phyloP scores from a whole-genome alignment of 2,888 invertebrate species.

The Agonum fuliginosum region DNA sequence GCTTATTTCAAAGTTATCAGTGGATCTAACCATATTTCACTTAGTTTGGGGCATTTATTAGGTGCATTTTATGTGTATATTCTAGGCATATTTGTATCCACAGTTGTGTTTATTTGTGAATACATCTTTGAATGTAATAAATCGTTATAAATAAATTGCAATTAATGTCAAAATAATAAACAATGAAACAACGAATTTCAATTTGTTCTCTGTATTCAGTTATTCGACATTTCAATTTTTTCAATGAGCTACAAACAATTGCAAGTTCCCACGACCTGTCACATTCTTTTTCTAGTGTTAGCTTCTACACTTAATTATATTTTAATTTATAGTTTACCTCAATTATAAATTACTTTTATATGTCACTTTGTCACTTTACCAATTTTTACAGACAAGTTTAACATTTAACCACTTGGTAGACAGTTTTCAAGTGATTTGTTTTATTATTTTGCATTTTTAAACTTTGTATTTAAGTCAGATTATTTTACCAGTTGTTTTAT shows the following conservation, averaged over 20 bases:
- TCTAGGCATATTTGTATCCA: neutral
- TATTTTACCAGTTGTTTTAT: neutral
- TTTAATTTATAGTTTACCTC: neutral
- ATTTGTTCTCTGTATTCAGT: too few species aligned
- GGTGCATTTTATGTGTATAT: slow-evolving; percentile 8
- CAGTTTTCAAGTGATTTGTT: slow-evolving; percentile 23
- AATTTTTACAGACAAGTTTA: neutral
- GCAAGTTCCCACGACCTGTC: slow-evolving; percentile 5
- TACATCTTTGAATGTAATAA: too few species aligned
- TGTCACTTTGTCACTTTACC: neutral
- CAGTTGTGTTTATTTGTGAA: too few species aligned
- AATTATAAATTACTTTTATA: slow-evolving; percentile 12
- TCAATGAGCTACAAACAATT: slow-evolving; percentile 8
- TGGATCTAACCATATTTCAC: neutral
- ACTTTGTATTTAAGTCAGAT: slow-evolving; percentile 5
- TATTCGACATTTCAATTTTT: slow-evolving; percentile 2
- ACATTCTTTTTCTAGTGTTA: neutral
- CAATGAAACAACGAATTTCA: too few species aligned
- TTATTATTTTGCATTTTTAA: slow-evolving; percentile 11
- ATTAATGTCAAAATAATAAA: too few species aligned
- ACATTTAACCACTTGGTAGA: neutral
- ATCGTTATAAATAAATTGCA: too few species aligned
- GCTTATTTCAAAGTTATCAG: neutral
- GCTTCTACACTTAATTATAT: slow-evolving; percentile 13
- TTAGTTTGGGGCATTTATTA: slow-evolving; percentile 10